Conservation (phyloP, 37 sponge, comb jelly and placozoan genomes). For the Haliclona indistincta region DNA sequence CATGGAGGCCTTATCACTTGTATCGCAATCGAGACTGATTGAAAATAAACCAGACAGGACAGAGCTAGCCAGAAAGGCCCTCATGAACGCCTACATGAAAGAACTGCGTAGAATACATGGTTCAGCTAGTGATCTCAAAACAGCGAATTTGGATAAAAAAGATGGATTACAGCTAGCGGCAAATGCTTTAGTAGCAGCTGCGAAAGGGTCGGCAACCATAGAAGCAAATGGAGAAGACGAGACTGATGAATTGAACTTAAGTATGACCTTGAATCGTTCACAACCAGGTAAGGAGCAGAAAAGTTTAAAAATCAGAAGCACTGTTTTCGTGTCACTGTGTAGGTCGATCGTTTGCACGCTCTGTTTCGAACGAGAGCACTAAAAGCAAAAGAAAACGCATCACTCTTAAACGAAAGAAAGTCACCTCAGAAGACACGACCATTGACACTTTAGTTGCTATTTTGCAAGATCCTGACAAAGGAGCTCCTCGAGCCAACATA, state of each 20-base stretch:
- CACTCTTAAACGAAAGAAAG: background rate
- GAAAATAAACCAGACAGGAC: conserved; percentile 68
- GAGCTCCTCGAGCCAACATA: conserved; percentile 44
- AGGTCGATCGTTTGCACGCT: background rate
- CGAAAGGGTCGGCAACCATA: conserved; percentile 49
- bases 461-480: conserved; percentile 76
- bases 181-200: conserved; percentile 42
- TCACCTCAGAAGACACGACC: conserved; percentile 21
- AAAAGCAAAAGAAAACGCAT: background rate
- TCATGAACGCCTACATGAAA: conserved; percentile 75
- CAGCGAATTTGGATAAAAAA: background rate
- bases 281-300: too few relatives aligned
- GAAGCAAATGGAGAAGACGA: background rate
- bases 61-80: conserved; percentile 69
- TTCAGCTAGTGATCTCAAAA: background rate
- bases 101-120: conserved; percentile 56
- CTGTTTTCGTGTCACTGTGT: too few relatives aligned
- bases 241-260: background rate
- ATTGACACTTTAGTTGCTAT: conserved; percentile 55
- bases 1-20: conserved; percentile 19
- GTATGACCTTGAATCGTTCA: too few relatives aligned
- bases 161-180: background rate
- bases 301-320: too few relatives aligned
- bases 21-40: conserved; percentile 38
- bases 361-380: background rate